Evolutionary conservation across 2,113 vertebrate genomes (phyloP).

Genomic region (Corapipo altera): DNA sequence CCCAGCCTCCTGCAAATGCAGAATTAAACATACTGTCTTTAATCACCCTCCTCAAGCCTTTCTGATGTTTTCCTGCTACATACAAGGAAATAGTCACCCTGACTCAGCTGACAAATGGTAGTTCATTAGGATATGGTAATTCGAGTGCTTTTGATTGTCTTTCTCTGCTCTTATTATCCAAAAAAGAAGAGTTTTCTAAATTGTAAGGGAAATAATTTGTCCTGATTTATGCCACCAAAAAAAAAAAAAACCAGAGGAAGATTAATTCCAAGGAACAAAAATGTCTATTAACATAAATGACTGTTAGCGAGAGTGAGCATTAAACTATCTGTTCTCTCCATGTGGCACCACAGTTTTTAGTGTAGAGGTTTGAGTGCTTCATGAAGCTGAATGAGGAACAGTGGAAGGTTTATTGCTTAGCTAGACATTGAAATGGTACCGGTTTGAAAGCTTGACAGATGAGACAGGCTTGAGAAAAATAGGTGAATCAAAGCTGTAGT

Average conservation of each 20-base stretch:
- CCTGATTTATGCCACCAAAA: not conserved
- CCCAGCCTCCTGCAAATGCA: not conserved
- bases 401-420: not conserved
- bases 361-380: not conserved
- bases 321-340: not conserved
- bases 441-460: not conserved
- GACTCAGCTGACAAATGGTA: constrained; percentile 3
- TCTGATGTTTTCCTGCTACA: not conserved
- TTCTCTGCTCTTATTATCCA: not conserved
- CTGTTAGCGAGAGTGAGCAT: not conserved
- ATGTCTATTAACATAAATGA: not conserved
- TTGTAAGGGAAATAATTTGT: not conserved
- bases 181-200: not conserved
- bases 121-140: constrained; percentile 43
- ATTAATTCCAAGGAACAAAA: constrained; percentile 28
- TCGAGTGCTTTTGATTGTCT: not conserved
- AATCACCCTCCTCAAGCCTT: not conserved
- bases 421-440: not conserved
- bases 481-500: not conserved
- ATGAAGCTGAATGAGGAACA: not conserved
- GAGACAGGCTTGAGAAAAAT: not conserved
- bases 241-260: not conserved
- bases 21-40: not conserved
- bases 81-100: not conserved
- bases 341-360: not conserved